These are phyloP conservation scores for Addax nasomaculatus DNA, from an alignment of 2,113 vertebrate species.

Conservation along the genomic window DNA sequence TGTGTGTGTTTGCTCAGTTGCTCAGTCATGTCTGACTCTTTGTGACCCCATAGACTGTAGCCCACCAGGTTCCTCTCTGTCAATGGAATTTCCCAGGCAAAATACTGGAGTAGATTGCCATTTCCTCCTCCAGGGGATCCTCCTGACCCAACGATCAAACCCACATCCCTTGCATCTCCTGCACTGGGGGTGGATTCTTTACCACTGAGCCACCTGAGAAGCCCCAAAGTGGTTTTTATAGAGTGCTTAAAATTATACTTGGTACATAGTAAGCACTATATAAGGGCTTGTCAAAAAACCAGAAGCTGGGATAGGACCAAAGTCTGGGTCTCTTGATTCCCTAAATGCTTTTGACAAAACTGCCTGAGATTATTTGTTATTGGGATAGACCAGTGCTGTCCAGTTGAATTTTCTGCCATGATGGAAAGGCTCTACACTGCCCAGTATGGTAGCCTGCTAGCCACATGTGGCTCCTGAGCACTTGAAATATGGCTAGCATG, in stretches of 20 bases:
- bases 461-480: neutral
- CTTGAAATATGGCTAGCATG: neutral
- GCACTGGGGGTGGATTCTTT: neutral
- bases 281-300: neutral
- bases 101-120: neutral
- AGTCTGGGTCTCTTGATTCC: neutral
- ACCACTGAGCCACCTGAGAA: neutral
- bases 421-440: neutral
- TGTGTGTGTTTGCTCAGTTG: neutral
- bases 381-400: neutral
- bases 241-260: neutral
- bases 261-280: neutral
- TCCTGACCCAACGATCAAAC: neutral
- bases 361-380: neutral
- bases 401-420: neutral
- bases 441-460: neutral
- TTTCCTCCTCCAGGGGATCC: neutral
- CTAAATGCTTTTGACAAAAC: neutral
- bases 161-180: neutral
- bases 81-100: neutral
- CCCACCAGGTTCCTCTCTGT: neutral
- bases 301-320: neutral
- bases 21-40: neutral
- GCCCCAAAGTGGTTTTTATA: neutral
- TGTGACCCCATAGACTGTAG: neutral